Conservation (phyloP, 2,888 invertebrate species). For the Autographa pulchrina region DNA sequence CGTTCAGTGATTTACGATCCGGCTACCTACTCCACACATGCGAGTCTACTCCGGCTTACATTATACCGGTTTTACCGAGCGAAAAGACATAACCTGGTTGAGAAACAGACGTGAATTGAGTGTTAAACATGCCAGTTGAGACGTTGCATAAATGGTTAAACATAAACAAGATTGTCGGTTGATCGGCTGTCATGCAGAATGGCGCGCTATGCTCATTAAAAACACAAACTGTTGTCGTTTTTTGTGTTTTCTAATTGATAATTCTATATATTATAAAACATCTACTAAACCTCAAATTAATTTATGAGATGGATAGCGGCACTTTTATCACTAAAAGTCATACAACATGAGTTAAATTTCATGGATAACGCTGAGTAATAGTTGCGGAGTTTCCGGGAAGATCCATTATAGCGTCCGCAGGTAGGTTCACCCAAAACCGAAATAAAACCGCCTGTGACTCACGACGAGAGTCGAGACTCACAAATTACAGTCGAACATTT, state of each 20-base stretch:
- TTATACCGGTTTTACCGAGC: slow-evolving; percentile 77
- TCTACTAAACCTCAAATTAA: slow-evolving; percentile 7
- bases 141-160: slow-evolving; percentile 77
- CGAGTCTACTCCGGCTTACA: slow-evolving; percentile 60
- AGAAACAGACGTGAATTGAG: slow-evolving; percentile 82
- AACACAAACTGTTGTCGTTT: slow-evolving; percentile 38
- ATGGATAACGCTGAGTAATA: slow-evolving; percentile 56
- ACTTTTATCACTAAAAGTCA: slow-evolving; percentile 5
- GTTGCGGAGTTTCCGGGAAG: slow-evolving; percentile 67
- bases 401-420: slow-evolving; percentile 57
- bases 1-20: slow-evolving; percentile 84
- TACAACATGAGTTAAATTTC: slow-evolving; percentile 39
- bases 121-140: slow-evolving; percentile 78
- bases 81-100: slow-evolving; percentile 78
- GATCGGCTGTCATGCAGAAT: slow-evolving; percentile 61
- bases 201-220: slow-evolving; percentile 59
- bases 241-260: slow-evolving; percentile 13
- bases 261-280: slow-evolving; percentile 21
- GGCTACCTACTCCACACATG: slow-evolving; percentile 77
- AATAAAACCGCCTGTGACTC: slow-evolving; percentile 38
- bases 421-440: slow-evolving; percentile 45
- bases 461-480: slow-evolving; percentile 38
- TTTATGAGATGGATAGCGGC: background rate
- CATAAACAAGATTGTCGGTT: slow-evolving; percentile 71
- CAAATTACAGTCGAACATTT: slow-evolving; percentile 27